A percentile compares a stretch with the other conserved stretches of the same genome.
phyloP scores from a whole-genome alignment of 2,888 invertebrate species.

The Liopterus haemorrhoidalis region DNA sequence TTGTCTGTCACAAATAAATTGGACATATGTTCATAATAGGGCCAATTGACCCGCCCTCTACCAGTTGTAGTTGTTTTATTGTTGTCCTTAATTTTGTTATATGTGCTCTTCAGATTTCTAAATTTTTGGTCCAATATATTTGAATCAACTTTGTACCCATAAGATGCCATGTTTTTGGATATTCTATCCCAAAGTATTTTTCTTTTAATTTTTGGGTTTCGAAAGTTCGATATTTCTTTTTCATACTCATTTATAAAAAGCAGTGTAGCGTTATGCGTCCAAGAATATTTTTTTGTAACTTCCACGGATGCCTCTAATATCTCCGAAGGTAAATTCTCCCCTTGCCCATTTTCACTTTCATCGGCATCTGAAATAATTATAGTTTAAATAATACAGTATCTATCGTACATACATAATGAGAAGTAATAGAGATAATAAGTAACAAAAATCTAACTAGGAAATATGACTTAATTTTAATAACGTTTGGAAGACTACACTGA shows the following conservation, averaged over 20 bases:
- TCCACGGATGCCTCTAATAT: too few species aligned
- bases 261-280: not conserved
- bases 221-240: not conserved
- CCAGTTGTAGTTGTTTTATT: constrained; percentile 1
- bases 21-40: not conserved
- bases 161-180: not conserved
- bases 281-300: constrained; percentile 2
- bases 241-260: not conserved
- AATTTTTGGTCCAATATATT: not conserved
- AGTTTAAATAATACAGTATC: too few species aligned
- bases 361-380: too few species aligned
- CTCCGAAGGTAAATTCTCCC: too few species aligned
- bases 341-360: too few species aligned
- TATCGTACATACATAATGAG: too few species aligned
- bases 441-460: too few species aligned
- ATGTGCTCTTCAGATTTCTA: constrained; percentile 1
- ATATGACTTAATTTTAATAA: too few species aligned
- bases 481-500: too few species aligned
- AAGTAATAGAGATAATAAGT: too few species aligned
- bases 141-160: not conserved
- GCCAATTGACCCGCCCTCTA: not conserved
- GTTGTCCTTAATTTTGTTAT: constrained; percentile 3
- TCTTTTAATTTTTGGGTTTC: not conserved
- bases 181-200: not conserved
- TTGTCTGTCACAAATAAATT: not conserved